Evolutionary conservation across 2,888 invertebrate genomes (phyloP).

Genomic region (Drosophila paracracens): DNA sequence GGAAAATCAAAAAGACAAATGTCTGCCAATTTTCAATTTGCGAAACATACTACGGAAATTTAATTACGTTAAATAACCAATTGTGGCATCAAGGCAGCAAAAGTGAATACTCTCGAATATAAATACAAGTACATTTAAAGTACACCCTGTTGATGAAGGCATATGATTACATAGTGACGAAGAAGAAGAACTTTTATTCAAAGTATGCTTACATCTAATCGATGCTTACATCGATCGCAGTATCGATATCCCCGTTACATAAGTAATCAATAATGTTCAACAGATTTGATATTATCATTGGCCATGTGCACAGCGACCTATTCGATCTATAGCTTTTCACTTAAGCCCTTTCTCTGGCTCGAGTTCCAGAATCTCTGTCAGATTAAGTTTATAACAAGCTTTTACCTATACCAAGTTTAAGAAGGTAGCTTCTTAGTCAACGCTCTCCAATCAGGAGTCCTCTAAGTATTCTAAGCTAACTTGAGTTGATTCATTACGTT

Average conservation of each 20-base stretch:
- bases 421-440: background rate
- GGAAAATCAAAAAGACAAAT: conserved; percentile 20
- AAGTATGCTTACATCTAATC: too few relatives aligned
- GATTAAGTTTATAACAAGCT: background rate
- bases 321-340: background rate
- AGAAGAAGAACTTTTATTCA: too few relatives aligned
- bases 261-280: too few relatives aligned
- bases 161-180: too few relatives aligned
- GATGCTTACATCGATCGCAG: too few relatives aligned
- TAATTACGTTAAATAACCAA: conserved; percentile 1
- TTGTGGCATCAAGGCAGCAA: background rate
- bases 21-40: conserved; percentile 1
- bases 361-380: background rate
- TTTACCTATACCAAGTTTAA: background rate
- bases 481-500: background rate
- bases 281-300: background rate
- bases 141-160: too few relatives aligned
- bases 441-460: background rate
- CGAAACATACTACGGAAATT: conserved; percentile 1
- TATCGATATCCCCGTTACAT: too few relatives aligned
- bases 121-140: background rate
- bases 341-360: background rate
- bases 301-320: background rate
- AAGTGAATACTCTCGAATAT: background rate
- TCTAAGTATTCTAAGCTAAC: background rate